Evolutionary conservation across 92 coral and sea anemone species (phyloP).

Genomic region (Umimayanthus chanpuru): DNA sequence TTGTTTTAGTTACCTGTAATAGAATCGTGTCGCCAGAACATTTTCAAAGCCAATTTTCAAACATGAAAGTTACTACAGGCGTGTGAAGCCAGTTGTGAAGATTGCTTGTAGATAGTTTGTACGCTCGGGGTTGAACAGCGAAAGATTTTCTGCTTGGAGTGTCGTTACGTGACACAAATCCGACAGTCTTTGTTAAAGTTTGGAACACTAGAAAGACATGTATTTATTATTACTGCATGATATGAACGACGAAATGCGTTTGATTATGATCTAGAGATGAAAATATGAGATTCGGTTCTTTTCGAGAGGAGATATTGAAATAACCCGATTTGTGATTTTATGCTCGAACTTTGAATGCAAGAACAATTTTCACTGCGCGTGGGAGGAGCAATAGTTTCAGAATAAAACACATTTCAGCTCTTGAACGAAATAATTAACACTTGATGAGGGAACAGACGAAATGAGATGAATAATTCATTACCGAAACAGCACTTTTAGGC

Average conservation of each 20-base stretch:
- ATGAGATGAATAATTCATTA: slow-evolving; percentile 83
- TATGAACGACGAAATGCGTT: slow-evolving; percentile 4
- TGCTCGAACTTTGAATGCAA: background rate
- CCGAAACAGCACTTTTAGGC: slow-evolving; percentile 30
- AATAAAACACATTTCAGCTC: slow-evolving; percentile 46
- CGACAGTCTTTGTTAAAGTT: slow-evolving; percentile 25
- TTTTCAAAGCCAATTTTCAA: slow-evolving; percentile 6
- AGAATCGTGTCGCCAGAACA: background rate
- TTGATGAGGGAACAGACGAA: slow-evolving; percentile 69
- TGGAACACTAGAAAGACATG: background rate
- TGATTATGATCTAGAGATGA: slow-evolving; percentile 12
- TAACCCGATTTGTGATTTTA: background rate
- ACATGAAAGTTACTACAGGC: background rate
- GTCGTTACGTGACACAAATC: slow-evolving; percentile 29
- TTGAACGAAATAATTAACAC: slow-evolving; percentile 78
- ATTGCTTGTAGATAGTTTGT: slow-evolving; percentile 12
- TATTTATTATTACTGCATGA: slow-evolving; percentile 19
- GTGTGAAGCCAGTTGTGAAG: background rate
- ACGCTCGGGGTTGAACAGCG: background rate
- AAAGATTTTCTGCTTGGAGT: background rate
- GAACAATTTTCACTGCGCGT: background rate
- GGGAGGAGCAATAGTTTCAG: slow-evolving; percentile 25
- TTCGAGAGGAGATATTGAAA: background rate
- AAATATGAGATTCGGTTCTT: background rate
- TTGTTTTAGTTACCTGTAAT: background rate